Conservation (phyloP, 2,113 vertebrate genomes). For the Prochilodus magdalenae region DNA sequence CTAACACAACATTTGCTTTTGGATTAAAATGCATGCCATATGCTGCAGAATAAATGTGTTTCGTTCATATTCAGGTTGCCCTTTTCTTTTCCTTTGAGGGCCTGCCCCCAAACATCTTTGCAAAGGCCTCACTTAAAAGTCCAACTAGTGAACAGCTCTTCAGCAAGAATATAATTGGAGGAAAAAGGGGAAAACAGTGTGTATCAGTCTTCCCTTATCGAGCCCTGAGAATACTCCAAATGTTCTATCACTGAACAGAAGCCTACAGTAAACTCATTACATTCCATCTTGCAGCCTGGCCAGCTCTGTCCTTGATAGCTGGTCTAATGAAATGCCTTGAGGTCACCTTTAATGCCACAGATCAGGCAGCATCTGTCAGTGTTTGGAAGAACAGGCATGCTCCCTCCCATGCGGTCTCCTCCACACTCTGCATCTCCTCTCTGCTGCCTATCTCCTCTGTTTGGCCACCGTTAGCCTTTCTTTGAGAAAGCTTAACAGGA, state of each 20-base stretch:
- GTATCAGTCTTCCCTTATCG: background rate
- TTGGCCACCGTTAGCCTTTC: slow-evolving; percentile 43
- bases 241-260: background rate
- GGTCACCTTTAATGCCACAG: slow-evolving; percentile 32
- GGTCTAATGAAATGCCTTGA: slow-evolving; percentile 24
- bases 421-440: background rate
- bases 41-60: too few species aligned
- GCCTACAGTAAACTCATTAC: background rate
- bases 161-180: background rate
- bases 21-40: too few species aligned
- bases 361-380: background rate
- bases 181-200: background rate
- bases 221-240: background rate
- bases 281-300: background rate
- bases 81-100: too few species aligned
- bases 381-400: background rate
- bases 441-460: slow-evolving; percentile 33
- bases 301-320: background rate
- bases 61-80: too few species aligned
- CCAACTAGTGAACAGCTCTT: background rate
- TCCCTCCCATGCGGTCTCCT: slow-evolving; percentile 9
- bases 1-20: too few species aligned
- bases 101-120: too few species aligned
- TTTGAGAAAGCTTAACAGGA: slow-evolving; percentile 47
- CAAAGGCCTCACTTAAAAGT: background rate